Evolutionary conservation across 2,113 vertebrate species (phyloP).

Genomic region (Gobio gobio): DNA sequence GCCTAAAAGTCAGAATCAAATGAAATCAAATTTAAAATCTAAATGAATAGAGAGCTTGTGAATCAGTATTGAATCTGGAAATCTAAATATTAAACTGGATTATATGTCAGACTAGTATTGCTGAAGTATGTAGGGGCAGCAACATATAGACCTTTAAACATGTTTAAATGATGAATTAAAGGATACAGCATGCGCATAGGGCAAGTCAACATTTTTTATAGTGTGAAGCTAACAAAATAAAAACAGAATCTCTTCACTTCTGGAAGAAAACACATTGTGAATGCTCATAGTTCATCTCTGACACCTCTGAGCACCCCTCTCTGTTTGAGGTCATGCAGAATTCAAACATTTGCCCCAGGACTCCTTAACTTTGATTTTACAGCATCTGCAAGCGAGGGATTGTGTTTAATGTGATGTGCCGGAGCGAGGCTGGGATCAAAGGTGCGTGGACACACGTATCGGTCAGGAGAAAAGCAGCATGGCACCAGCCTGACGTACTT

Average conservation of each 20-base stretch:
- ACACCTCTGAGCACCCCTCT: constrained; percentile 18
- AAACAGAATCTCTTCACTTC: constrained; percentile 20
- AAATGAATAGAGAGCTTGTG: not conserved
- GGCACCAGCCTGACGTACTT: constrained; percentile 8
- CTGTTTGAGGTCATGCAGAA: constrained; percentile 35
- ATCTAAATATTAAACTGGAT: not conserved
- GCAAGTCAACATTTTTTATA: not conserved
- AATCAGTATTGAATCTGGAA: not conserved
- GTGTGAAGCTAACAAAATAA: constrained; percentile 10
- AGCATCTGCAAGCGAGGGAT: not conserved
- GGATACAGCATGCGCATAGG: not conserved
- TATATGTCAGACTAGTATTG: not conserved
- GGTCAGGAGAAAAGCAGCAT: constrained; percentile 27
- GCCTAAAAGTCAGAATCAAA: too few relatives aligned
- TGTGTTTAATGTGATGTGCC: constrained; percentile 29
- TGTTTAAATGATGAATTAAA: not conserved
- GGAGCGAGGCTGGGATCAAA: constrained; percentile 6
- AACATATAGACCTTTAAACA: not conserved
- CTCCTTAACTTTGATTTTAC: not conserved
- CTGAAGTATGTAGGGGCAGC: not conserved
- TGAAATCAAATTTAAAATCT: too few relatives aligned
- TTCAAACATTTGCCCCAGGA: not conserved
- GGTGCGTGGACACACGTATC: constrained; percentile 20
- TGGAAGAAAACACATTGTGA: constrained; percentile 5
- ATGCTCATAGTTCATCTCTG: constrained; percentile 25